Evolutionary conservation across 53 echinoderm and acorn worm genomes (phyloP), one percentile per base, ranked within the genome.

Genomic region (Echinometra lucunter): DNA sequence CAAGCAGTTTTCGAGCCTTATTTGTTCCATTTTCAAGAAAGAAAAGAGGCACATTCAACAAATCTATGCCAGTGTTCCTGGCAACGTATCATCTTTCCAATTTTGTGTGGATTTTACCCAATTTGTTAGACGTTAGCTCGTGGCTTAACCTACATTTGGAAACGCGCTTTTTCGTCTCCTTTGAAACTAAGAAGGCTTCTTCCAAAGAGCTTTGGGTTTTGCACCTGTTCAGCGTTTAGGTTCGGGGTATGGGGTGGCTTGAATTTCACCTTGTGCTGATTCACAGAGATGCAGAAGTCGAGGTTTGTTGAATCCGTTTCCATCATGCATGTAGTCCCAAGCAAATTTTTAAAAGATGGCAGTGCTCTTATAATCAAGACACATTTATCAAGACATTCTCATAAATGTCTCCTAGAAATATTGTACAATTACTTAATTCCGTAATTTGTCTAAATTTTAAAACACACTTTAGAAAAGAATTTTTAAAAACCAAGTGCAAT

Each of bases 61-160:
- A 89, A 57, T 53, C 58, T 89, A 85, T 85, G 70, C 60, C 66
- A 66, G 91, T 69, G 69, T 69, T 91, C 69, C 63, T 67, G 91
- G 53, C 35, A 37, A 17, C 45, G 75, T 92, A 92, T 92, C 92
- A 92, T 78, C 92, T 92, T 92, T 92, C 92, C 78, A 53, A 91
- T 92, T 92, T 49, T 56, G 92, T 92, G 92, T 92, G 92, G 92
- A 92, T 92, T 78, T 92, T 92, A 92, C 92, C 92, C 92, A 92
- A 92, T 92, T 92, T 92, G 92, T 92, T 78, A 92, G 92, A 92
- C 92, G 75, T 78, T 92, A 75, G 92, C 92, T 92, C 92, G 37
- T 78, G 92, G 92, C 92, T 92, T 92, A 92, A 92, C 92, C 92
- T 92, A 92, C 74, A 75, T 92, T 55, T 69, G 45, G 69, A 45